phyloP scores from a whole-genome alignment of 2,888 invertebrate species.

The Tiliacea citrago region DNA sequence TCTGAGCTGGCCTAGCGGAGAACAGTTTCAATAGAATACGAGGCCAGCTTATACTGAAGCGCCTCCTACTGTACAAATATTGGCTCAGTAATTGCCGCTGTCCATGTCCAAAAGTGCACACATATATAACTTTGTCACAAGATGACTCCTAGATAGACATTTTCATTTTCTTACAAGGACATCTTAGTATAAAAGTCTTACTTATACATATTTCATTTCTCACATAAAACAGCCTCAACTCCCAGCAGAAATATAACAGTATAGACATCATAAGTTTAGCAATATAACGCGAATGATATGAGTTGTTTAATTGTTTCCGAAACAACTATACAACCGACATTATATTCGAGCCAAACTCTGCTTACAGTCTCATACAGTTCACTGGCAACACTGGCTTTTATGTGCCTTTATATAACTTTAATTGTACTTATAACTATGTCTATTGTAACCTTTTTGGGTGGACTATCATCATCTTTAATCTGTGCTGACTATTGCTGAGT shows the following conservation, averaged over 20 bases:
- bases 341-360: slow-evolving; percentile 52
- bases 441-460: slow-evolving; percentile 18
- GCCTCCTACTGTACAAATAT: too few relatives aligned
- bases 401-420: slow-evolving; percentile 26
- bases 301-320: slow-evolving; percentile 62
- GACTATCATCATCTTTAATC: slow-evolving; percentile 20
- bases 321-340: slow-evolving; percentile 60
- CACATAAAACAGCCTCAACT: slow-evolving; percentile 29
- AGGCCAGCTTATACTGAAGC: not conserved
- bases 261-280: slow-evolving; percentile 60
- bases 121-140: not conserved
- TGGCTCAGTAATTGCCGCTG: not conserved
- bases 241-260: slow-evolving; percentile 39
- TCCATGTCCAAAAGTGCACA: not conserved
- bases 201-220: slow-evolving; percentile 9
- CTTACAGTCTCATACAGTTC: slow-evolving; percentile 52
- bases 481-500: not conserved
- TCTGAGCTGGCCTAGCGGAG: too few relatives aligned
- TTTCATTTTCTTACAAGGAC: not conserved
- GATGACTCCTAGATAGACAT: not conserved
- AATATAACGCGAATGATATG: slow-evolving; percentile 59
- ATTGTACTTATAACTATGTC: slow-evolving; percentile 41
- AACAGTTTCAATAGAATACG: not conserved
- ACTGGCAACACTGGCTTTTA: slow-evolving; percentile 50
- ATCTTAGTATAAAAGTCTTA: slow-evolving; percentile 20